Evolutionary conservation across 2,113 vertebrate genomes (phyloP).

Genomic region (Ophiodon elongatus): DNA sequence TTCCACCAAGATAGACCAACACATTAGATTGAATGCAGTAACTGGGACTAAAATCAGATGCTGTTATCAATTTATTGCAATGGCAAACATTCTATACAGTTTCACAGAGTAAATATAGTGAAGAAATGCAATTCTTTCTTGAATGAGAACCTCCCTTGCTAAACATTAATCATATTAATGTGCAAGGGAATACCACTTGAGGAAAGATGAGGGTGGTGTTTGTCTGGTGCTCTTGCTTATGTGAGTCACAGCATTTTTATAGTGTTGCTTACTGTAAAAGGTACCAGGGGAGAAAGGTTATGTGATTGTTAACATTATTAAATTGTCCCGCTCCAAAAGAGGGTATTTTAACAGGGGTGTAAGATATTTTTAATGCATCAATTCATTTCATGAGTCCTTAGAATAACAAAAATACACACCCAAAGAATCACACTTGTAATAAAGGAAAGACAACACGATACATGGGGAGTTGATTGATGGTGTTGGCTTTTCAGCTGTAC

Average conservation of each 20-base stretch:
- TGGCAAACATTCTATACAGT: constrained; percentile 3
- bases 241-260: neutral
- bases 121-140: neutral
- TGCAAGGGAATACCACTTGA: constrained; percentile 16
- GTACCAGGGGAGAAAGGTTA: neutral
- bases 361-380: constrained; percentile 9
- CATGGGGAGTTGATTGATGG: constrained; percentile 38
- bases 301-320: constrained; percentile 28
- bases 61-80: neutral
- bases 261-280: constrained; percentile 9
- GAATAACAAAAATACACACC: neutral
- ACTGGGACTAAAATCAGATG: neutral
- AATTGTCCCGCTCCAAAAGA: constrained; percentile 11
- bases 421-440: constrained; percentile 8
- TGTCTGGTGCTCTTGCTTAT: neutral
- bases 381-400: neutral
- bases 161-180: constrained; percentile 27
- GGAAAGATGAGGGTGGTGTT: constrained; percentile 6
- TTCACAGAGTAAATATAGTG: constrained; percentile 18
- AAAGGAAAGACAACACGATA: neutral
- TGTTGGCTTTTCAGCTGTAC: neutral
- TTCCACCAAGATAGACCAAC: neutral
- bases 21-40: constrained; percentile 6
- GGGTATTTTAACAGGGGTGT: constrained; percentile 19
- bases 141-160: neutral